These are phyloP conservation scores for Smutsia gigantea DNA, from an alignment of 2,797 vertebrate genomes.

Conservation along the genomic window DNA sequence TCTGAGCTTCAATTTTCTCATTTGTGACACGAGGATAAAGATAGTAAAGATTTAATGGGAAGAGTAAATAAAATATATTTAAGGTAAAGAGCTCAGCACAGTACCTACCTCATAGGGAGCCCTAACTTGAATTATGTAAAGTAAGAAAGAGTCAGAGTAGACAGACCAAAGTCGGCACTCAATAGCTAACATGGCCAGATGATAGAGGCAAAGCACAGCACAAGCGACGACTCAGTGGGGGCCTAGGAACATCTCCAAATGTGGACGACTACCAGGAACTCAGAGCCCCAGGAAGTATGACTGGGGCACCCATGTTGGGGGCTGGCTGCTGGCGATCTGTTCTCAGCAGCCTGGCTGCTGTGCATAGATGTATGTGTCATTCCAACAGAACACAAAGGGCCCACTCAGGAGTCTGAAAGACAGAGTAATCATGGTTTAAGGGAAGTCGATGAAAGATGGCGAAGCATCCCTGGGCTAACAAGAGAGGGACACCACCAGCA, in stretches of 20 bases:
- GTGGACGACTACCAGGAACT: background rate
- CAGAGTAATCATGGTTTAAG: background rate
- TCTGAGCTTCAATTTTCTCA: constrained; percentile 8
- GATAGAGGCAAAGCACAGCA: background rate
- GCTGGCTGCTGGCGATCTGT: background rate
- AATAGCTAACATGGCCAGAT: background rate
- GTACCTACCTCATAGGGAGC: background rate
- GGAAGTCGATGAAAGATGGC: background rate
- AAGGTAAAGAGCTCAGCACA: background rate
- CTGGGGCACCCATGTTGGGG: background rate
- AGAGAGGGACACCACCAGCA: background rate
- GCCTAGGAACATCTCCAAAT: background rate
- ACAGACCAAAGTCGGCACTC: background rate
- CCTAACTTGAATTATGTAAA: constrained; percentile 1
- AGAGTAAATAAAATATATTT: background rate
- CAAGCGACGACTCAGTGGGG: background rate
- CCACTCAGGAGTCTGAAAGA: background rate
- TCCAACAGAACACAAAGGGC: constrained; percentile 40
- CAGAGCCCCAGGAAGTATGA: background rate
- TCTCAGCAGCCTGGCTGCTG: background rate
- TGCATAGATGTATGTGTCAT: background rate
- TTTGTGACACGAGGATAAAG: constrained; percentile 9
- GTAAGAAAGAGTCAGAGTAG: background rate
- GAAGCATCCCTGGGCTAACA: background rate
- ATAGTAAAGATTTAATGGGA: background rate